phyloP scores from a whole-genome alignment of 2,888 invertebrate genomes.

The Leucoma salicis region DNA sequence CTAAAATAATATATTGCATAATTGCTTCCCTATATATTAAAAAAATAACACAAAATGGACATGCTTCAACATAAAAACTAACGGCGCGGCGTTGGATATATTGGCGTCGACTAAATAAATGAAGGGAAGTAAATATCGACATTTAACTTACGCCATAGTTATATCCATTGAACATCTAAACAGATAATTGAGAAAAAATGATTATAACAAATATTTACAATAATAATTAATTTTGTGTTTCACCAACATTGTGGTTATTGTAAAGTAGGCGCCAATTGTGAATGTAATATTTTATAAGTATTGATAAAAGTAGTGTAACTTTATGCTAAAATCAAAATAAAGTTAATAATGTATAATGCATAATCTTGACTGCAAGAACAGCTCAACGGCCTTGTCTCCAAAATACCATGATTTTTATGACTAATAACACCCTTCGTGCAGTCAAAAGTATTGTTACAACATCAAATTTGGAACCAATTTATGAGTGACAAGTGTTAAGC shows the following conservation, averaged over 20 bases:
- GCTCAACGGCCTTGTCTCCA: no score
- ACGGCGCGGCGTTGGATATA: conserved; percentile 30
- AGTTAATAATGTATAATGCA: no score
- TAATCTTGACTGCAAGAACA: no score
- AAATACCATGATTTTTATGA: no score
- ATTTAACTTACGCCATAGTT: conserved; percentile 78
- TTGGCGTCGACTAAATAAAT: conserved; percentile 44
- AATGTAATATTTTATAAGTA: neutral
- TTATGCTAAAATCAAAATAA: no score
- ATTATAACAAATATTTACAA: conserved; percentile 1
- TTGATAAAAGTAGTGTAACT: no score
- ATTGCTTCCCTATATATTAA: conserved; percentile 2
- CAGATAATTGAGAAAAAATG: conserved; percentile 55
- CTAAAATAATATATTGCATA: neutral
- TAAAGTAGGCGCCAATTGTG: conserved; percentile 5
- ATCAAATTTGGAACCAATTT: no score
- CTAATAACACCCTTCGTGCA: no score
- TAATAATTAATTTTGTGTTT: neutral
- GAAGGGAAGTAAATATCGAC: conserved; percentile 41
- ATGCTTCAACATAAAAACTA: conserved; percentile 30
- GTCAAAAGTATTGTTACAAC: no score
- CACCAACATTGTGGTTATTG: conserved; percentile 1
- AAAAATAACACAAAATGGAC: conserved; percentile 34
- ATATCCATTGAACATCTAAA: conserved; percentile 82
- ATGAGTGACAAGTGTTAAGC: no score